Conservation (phyloP, 1,140 invertebrate genomes). For the Pseudomyrmex gracilis region DNA sequence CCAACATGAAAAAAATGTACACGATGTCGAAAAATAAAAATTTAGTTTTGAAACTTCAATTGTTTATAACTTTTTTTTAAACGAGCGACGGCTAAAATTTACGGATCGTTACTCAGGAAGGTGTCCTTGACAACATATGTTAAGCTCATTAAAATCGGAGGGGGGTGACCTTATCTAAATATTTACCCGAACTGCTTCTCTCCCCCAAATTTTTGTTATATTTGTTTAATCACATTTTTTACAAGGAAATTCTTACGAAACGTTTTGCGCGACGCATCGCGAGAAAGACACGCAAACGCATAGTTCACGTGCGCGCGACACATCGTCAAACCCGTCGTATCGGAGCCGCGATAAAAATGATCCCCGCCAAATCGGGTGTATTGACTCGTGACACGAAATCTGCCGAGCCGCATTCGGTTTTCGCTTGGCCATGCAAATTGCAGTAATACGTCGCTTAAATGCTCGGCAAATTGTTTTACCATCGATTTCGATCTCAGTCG, state of each 20-base stretch:
- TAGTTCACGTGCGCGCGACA: not conserved
- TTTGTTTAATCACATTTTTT: constrained; percentile 15
- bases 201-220: no score
- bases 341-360: constrained; percentile 62
- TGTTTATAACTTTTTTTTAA: no score
- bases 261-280: not conserved
- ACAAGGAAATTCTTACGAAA: constrained; percentile 12
- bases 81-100: no score
- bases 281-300: constrained; percentile 41
- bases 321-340: constrained; percentile 22
- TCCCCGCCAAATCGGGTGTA: constrained; percentile 65
- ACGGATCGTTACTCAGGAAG: no score
- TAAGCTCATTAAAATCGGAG: no score
- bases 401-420: constrained; percentile 44
- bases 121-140: no score
- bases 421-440: constrained; percentile 76
- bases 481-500: constrained; percentile 74
- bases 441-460: constrained; percentile 78
- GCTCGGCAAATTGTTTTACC: constrained; percentile 78
- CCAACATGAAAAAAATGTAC: no score
- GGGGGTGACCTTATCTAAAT: no score
- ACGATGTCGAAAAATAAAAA: no score
- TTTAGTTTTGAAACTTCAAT: no score
- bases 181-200: no score
- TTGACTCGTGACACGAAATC: constrained; percentile 53